Percentiles rank a stretch among this genome's conserved stretches.
These are phyloP conservation scores for Heliothis peltigera DNA, from an alignment of 2,888 invertebrate species.

Conservation along the genomic window DNA sequence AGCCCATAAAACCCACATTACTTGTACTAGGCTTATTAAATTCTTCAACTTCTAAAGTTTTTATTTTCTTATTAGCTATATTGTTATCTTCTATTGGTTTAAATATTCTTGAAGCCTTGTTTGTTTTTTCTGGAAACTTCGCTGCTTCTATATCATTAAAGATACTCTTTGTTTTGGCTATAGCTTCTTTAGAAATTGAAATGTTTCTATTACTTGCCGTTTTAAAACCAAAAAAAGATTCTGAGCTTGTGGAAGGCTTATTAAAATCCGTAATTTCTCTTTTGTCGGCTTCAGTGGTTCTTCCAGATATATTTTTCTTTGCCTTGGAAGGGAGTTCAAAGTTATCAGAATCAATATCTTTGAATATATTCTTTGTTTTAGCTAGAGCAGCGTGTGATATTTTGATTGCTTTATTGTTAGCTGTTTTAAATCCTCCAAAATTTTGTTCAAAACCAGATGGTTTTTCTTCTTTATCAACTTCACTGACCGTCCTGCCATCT, in stretches of 20 bases:
- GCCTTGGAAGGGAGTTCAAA: constrained; percentile 12
- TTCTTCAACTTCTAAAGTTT: not conserved
- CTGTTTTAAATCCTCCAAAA: constrained; percentile 64
- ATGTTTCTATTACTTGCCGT: constrained; percentile 40
- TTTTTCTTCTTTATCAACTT: not conserved
- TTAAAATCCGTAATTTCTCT: constrained; percentile 5
- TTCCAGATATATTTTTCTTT: not conserved
- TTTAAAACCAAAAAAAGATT: constrained; percentile 25
- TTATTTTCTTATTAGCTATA: not conserved
- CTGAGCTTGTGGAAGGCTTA: constrained; percentile 10
- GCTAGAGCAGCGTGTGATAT: constrained; percentile 70
- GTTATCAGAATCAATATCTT: constrained; percentile 56
- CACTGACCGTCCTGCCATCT: not conserved
- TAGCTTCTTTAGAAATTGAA: constrained; percentile 10
- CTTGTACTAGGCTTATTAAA: constrained; percentile 5
- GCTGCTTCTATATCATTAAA: constrained; percentile 40
- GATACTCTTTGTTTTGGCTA: constrained; percentile 20
- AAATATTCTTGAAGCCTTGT: not conserved
- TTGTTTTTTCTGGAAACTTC: constrained; percentile 5
- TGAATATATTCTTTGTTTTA: constrained; percentile 71
- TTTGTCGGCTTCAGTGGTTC: not conserved
- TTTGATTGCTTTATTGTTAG: constrained; percentile 75
- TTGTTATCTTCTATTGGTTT: not conserved
- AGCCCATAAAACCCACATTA: constrained; percentile 15
- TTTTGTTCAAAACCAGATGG: not conserved